Evolutionary conservation across 1,140 invertebrate species (phyloP), one percentile per base, ranked within the genome.

Genomic region (Drosophila orena): DNA sequence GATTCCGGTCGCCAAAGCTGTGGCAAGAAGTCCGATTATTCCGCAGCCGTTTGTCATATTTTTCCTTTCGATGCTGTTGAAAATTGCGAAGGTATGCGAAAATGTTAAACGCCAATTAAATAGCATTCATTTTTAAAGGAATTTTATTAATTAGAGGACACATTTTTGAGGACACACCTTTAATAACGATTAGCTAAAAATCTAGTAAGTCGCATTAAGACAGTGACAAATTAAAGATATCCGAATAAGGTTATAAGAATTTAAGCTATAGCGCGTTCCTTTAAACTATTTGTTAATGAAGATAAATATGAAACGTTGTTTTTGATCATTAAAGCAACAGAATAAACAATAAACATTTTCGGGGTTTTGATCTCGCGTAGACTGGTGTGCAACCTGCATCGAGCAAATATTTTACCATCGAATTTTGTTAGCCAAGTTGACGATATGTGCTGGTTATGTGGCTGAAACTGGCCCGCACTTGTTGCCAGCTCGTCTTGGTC

Each of bases 1-100:
- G 62, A 20, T 38, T 46, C 24, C 52, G 14, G 55, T 42, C 42
- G 27, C 12, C 49, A 27, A 66, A 49, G 17, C 34, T 57, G 49
- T 24, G 77, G 77, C 79, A 81, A 46, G 55, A 53, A 70, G 79
- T 70, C 47, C 53, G 42, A 55, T 61, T 76, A 47, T 71, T 66
- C 40, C 49, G 2, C 52, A 34, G 47, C 55, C 49, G 57, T 42
- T 76, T 69, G 70, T 72, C 80, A 76, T 64, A 76, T 64, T 62
- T 56, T 42, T 37, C 34, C 22, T 30, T 49, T 44, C 8, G 62
- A 34, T 55, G 17, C 34, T 54, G 38, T 55, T 34, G 40, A n/a
- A 49, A 53, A 44, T 69, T 22, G 30, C 10, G 8, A 8, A 46
- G 14, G 24, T 35, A 38, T 66, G 35, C 20, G 17, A 62, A 34